phyloP scores from a whole-genome alignment of 2,888 invertebrate species.

The Athripsodes cinereus region DNA sequence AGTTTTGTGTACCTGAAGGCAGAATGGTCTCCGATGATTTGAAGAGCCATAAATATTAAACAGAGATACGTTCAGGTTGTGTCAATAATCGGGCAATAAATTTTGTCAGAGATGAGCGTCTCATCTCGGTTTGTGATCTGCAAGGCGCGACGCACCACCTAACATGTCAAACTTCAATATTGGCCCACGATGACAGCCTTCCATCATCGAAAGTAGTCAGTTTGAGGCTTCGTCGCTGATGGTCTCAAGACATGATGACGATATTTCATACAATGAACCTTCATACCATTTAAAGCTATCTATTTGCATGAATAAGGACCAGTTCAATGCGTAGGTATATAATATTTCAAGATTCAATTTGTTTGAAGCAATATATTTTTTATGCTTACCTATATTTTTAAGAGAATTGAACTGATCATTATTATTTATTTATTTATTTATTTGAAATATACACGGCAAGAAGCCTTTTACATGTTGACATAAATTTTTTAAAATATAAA shows the following conservation, averaged over 20 bases:
- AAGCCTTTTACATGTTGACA: too few species aligned
- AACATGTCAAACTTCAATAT: constrained; percentile 4
- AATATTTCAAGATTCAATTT: too few species aligned
- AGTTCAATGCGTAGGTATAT: too few species aligned
- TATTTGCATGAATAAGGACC: too few species aligned
- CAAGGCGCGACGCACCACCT: constrained; percentile 11
- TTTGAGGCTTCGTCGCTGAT: not conserved
- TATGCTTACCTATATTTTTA: too few species aligned
- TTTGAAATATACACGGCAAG: too few species aligned
- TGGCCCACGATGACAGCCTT: not conserved
- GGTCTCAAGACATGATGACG: not conserved
- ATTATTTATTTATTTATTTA: too few species aligned
- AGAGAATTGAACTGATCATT: too few species aligned
- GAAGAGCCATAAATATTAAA: constrained; percentile 17
- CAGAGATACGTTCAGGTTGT: constrained; percentile 11
- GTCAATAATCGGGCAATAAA: constrained; percentile 22
- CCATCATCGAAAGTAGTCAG: not conserved
- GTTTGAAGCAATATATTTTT: too few species aligned
- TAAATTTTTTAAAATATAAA: too few species aligned
- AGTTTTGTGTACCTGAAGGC: constrained; percentile 10
- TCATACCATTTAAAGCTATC: too few species aligned
- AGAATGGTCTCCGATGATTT: constrained; percentile 12
- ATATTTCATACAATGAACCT: not conserved
- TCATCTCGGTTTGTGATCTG: constrained; percentile 26
- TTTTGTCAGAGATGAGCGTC: constrained; percentile 17